phyloP scores from a whole-genome alignment of 2,113 vertebrate genomes.

The Eretmochelys imbricata region DNA sequence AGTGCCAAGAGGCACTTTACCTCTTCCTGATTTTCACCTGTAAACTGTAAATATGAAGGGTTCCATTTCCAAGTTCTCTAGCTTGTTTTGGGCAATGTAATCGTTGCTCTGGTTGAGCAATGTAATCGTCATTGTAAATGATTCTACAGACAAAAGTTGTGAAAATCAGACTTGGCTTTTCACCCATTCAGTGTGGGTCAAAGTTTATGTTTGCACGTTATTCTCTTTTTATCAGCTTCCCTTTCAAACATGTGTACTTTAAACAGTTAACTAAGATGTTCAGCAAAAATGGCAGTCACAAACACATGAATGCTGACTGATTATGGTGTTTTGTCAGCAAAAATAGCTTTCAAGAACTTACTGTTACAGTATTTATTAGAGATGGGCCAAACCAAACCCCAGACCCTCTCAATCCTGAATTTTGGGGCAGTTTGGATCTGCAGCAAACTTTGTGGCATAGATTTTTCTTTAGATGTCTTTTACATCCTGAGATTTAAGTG shows the following conservation, averaged over 20 bases:
- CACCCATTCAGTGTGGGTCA: neutral
- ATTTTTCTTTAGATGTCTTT: neutral
- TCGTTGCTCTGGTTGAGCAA: neutral
- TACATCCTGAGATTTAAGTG: neutral
- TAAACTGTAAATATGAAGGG: neutral
- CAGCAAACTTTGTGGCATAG: neutral
- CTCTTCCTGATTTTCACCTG: neutral
- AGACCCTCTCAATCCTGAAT: neutral
- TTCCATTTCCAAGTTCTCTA: neutral
- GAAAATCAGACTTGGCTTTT: neutral
- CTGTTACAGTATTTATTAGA: neutral
- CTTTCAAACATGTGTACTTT: neutral
- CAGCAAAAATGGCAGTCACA: neutral
- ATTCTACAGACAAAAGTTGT: constrained; percentile 4
- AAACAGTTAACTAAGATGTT: neutral
- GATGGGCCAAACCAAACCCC: neutral
- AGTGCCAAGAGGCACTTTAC: neutral
- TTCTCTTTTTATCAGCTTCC: neutral
- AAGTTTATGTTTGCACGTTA: neutral
- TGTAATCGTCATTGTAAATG: neutral
- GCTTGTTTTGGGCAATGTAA: neutral
- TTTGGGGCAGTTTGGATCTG: neutral
- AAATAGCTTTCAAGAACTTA: neutral
- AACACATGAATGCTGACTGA: too few relatives aligned
- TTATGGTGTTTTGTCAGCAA: neutral